Evolutionary conservation across 2,113 vertebrate genomes (phyloP), one percentile per base, ranked within the genome.

Genomic region (Psephotus haematonotus): DNA sequence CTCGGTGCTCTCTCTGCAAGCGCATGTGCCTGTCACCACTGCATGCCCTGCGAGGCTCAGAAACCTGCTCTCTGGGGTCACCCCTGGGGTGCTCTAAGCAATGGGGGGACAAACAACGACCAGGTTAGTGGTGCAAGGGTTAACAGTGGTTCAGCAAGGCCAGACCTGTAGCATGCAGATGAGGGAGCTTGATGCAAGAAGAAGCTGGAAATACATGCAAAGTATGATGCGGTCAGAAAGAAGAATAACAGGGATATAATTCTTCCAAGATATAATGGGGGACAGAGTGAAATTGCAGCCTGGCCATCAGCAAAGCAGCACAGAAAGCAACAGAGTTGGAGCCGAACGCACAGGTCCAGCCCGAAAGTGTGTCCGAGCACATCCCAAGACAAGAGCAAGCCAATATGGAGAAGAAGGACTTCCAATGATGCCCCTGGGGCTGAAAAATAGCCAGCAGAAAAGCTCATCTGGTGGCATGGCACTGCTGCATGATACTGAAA

Each of bases 51-150:
- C 4, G 46, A 87, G 82, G 44, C 92, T 93, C 98, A 94, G 93
- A 95, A 85, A 96, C 95, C 91, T 91, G 80, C 82, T 97, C 97
- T 92, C 97, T 90, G 80, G 95, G 97, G 62, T 97, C 98, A 90
- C 97, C 97, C 97, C 97, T 93, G 86, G 93, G 92, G 71, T 96
- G 97, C 92, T 98, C 99, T 97, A 97, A 97, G 96, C 95, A 82
- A 89, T 17, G 25, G 59, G 82, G 86, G 95, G 87, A 98, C 92
- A 98, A 98, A 98, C 83, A 98, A 90, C 13, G 90, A 88, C 72
- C 3, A 20, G 53, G 92, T 98, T 98, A 98, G 97, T 93, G 83
- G 55, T 46, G 53, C 3, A 0, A 6, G n/a, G 44, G 94, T 96
- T 97, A 95, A 93, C 50, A 17, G 91, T 62, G 47, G 65, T 17